Evolutionary conservation across 2,113 vertebrate genomes (phyloP), one percentile per base, ranked within the genome.

Genomic region (Etia nguti): DNA sequence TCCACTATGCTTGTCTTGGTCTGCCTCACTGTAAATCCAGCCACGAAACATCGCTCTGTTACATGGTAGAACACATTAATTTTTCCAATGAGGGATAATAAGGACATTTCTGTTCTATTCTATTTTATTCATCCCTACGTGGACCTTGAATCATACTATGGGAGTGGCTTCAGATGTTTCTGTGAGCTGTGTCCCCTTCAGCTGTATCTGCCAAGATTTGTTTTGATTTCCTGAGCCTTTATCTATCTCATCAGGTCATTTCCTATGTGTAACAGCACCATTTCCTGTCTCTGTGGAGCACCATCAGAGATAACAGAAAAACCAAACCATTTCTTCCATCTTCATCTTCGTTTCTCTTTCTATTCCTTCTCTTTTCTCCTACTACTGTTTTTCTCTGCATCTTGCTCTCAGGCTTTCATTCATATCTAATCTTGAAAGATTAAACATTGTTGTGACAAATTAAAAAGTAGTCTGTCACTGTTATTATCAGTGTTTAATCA

Each of bases 251-350:
- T 94, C 90, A 73, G 75, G 83, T 62, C 77, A 79, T 91, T 91
- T 94, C 90, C 90, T 88, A 80, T 83, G 62, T 82, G 84, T 84
- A 89, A 57, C 43, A 22, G 70, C 65, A 54, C 77, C 60, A 86
- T 83, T 94, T 96, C 94, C 93, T 83, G 89, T 87, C 80, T 89
- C 89, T 73, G 89, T 90, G 86, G 41, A 84, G 70, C 60, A 26
- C 80, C 83, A 88, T 93, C 87, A 89, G 36, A 79, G 87, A 91
- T 93, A 90, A 91, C 80, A 77, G 55, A 56, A 79, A 10, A 4
- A 18, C 34, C 26, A 56, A 65, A 31, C 46, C 3, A 43, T 73
- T 54, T 36, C 16, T 31, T 16, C 16, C 9, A 29, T 16, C 77
- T 41, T 52, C 26, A 13, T 52, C 8, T 56, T 3, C 18, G 36